A percentile compares a stretch with the other conserved stretches of the same genome.
These are phyloP conservation scores for Oxyura jamaicensis DNA, from an alignment of 2,113 vertebrate species.

Conservation along the genomic window DNA sequence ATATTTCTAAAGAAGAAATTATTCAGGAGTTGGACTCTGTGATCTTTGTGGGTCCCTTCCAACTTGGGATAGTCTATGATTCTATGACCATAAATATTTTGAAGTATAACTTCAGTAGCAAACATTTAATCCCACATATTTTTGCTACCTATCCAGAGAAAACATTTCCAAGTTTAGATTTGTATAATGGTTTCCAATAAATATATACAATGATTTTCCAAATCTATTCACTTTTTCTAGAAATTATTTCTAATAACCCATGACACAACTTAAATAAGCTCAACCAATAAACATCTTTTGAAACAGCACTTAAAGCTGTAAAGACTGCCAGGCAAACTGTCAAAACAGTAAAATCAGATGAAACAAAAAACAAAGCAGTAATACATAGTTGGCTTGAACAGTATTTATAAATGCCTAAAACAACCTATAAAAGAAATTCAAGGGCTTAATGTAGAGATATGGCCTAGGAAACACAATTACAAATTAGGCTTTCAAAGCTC, in stretches of 20 bases:
- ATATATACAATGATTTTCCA: background rate
- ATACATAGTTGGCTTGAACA: background rate
- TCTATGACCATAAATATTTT: background rate
- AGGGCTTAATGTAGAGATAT: background rate
- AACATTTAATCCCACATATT: background rate
- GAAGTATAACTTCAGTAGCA: too few species aligned
- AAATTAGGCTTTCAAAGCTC: background rate
- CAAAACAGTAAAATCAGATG: background rate
- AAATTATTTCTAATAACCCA: background rate
- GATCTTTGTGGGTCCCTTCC: background rate
- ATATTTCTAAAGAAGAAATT: constrained; percentile 7
- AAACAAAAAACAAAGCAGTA: background rate
- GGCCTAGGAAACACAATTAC: background rate
- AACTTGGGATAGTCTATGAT: background rate
- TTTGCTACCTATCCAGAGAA: background rate
- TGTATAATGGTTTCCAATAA: background rate
- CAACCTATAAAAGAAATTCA: background rate
- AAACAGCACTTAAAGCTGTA: background rate
- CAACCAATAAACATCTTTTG: background rate
- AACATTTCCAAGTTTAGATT: background rate
- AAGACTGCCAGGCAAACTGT: background rate
- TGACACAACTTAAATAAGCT: background rate
- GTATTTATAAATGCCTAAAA: background rate
- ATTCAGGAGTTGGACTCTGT: background rate
- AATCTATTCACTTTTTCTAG: background rate